A percentile compares a stretch with the other conserved stretches of the same genome.
phyloP scores from a whole-genome alignment of 2,888 invertebrate species.

The Amblyjoppa proteus region DNA sequence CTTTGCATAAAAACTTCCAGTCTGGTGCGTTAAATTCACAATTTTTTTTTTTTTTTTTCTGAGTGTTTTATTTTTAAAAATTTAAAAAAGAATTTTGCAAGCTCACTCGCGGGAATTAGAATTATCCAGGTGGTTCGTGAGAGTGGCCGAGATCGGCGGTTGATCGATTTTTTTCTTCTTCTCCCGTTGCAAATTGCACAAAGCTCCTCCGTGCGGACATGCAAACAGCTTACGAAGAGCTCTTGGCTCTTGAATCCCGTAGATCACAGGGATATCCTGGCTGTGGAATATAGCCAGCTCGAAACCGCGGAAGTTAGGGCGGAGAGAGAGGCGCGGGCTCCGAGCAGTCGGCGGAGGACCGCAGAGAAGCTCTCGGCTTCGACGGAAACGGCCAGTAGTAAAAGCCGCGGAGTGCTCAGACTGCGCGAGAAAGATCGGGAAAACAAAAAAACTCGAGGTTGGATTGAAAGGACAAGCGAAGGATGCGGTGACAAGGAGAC shows the following conservation, averaged over 20 bases:
- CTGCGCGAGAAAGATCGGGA: not conserved
- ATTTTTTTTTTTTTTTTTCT: too few species aligned
- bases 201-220: not conserved
- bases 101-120: not conserved
- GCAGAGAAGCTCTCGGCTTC: not conserved
- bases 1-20: too few species aligned
- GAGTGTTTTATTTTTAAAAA: too few species aligned
- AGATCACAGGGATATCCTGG: not conserved
- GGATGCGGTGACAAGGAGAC: not conserved
- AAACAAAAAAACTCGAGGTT: not conserved
- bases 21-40: too few species aligned
- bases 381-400: not conserved
- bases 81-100: too few species aligned
- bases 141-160: too few species aligned
- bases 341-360: not conserved
- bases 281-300: not conserved
- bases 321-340: not conserved
- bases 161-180: not conserved
- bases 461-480: not conserved
- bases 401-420: slow-evolving; percentile 12
- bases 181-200: not conserved
- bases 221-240: not conserved
- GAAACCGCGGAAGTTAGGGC: not conserved
- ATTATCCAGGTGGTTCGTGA: too few species aligned
- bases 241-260: not conserved